Evolutionary conservation across 1,140 invertebrate genomes (phyloP).

Genomic region (Drosophila watanabei): DNA sequence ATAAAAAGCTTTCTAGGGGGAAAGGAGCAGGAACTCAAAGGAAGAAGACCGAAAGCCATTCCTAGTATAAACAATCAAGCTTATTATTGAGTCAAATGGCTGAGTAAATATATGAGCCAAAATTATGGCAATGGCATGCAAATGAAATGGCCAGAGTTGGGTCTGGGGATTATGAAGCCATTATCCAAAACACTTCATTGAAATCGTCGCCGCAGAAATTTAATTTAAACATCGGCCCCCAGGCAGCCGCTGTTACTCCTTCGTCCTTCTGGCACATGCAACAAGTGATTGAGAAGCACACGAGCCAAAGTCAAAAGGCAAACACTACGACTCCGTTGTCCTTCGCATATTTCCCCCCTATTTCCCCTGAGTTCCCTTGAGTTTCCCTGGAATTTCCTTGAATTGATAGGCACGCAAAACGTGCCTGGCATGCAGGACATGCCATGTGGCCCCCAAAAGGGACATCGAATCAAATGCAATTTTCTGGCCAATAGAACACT

Average conservation of each 20-base stretch:
- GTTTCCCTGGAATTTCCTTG: conserved; percentile 14
- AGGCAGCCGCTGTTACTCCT: conserved; percentile 11
- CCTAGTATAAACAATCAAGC: conserved; percentile 65
- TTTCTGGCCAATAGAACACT: conserved; percentile 78
- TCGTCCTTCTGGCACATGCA: conserved; percentile 60
- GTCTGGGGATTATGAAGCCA: conserved; percentile 56
- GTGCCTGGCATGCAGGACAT: conserved; percentile 70
- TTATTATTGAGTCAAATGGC: conserved; percentile 73
- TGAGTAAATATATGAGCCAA: conserved; percentile 73
- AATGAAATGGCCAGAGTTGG: conserved; percentile 65
- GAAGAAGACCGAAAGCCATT: conserved; percentile 1
- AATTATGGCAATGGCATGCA: conserved; percentile 83
- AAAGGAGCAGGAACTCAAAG: neutral
- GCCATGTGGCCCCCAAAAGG: conserved; percentile 26
- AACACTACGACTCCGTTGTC: conserved; percentile 57
- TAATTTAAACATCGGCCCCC: conserved; percentile 65
- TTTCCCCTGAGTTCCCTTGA: conserved; percentile 4
- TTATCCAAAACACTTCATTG: conserved; percentile 44
- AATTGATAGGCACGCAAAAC: conserved; percentile 62
- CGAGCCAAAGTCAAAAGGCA: conserved; percentile 40
- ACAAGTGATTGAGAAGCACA: conserved; percentile 50
- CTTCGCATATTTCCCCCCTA: conserved; percentile 38
- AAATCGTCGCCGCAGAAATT: conserved; percentile 59
- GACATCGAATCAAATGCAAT: conserved; percentile 77
- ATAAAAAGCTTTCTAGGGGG: conserved; percentile 65